Percentiles rank a stretch among this genome's conserved stretches.
These are phyloP conservation scores for Misgurnus mizolepis DNA, from an alignment of 2,113 vertebrate genomes.

Conservation along the genomic window DNA sequence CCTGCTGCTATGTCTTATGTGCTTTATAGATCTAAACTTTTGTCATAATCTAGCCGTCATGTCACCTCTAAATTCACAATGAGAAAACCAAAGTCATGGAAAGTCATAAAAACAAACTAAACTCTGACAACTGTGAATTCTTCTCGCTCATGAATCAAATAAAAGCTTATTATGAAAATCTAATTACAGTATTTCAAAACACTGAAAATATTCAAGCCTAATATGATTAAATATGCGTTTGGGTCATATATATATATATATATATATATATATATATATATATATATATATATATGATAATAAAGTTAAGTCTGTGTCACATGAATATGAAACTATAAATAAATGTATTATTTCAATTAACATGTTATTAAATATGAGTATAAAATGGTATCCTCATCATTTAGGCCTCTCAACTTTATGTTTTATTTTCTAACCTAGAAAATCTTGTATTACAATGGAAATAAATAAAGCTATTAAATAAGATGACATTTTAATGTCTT, in stretches of 20 bases:
- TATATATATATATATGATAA: too few relatives aligned
- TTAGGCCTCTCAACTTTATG: neutral
- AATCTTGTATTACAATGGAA: neutral
- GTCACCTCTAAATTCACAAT: neutral
- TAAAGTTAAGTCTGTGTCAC: too few relatives aligned
- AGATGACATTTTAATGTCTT: constrained; percentile 25
- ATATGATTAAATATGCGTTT: constrained; percentile 20
- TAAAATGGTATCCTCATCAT: neutral
- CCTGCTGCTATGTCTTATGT: constrained; percentile 5
- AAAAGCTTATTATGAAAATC: neutral
- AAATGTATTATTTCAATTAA: too few relatives aligned
- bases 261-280: too few relatives aligned
- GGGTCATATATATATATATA: too few relatives aligned
- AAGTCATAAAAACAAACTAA: neutral
- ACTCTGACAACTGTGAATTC: neutral
- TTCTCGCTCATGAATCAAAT: neutral
- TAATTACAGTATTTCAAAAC: neutral
- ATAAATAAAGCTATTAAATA: constrained; percentile 31
- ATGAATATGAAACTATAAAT: too few relatives aligned
- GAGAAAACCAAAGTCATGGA: constrained; percentile 8
- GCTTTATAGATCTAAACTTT: constrained; percentile 21
- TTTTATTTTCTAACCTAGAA: constrained; percentile 5
- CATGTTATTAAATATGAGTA: constrained; percentile 34
- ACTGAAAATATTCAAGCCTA: too few relatives aligned
- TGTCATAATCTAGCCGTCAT: neutral